These are phyloP conservation scores for Cyanistes caeruleus DNA, from an alignment of 2,113 vertebrate species.

Conservation along the genomic window DNA sequence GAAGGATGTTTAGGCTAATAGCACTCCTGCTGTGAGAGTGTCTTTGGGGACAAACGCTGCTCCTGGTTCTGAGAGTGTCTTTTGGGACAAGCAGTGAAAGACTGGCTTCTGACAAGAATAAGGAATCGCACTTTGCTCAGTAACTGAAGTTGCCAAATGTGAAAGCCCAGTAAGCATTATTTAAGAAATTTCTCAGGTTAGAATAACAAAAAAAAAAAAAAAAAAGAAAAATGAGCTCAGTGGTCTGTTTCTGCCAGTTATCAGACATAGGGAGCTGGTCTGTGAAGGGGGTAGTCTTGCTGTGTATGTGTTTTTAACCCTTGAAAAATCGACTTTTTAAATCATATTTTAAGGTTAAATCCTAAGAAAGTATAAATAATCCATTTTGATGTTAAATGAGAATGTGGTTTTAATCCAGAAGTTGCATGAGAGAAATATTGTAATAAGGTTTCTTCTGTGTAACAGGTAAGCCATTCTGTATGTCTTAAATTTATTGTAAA, in stretches of 20 bases:
- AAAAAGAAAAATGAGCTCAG: not conserved
- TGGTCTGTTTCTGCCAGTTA: not conserved
- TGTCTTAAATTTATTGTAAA: conserved; percentile 25
- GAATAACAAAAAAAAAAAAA: not conserved
- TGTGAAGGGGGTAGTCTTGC: not conserved
- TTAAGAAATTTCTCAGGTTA: conserved; percentile 8
- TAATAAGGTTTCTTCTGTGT: not conserved
- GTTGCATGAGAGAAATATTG: conserved; percentile 13
- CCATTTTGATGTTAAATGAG: not conserved
- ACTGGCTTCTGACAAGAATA: not conserved
- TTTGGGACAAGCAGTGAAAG: not conserved
- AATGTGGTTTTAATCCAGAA: not conserved
- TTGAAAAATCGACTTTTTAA: not conserved
- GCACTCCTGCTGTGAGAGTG: not conserved
- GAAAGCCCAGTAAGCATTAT: not conserved
- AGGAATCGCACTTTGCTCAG: not conserved
- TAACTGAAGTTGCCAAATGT: not conserved
- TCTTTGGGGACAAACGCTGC: not conserved
- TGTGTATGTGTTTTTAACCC: not conserved
- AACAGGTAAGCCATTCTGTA: not conserved
- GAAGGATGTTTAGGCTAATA: not conserved
- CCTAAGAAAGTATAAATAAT: not conserved
- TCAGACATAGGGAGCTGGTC: not conserved
- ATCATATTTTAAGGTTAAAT: not conserved
- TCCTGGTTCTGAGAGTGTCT: not conserved